A percentile compares a stretch with the other conserved stretches of the same genome.
Conservation (phyloP, 1,140 invertebrate genomes). For the Drosophila sturtevanti region DNA sequence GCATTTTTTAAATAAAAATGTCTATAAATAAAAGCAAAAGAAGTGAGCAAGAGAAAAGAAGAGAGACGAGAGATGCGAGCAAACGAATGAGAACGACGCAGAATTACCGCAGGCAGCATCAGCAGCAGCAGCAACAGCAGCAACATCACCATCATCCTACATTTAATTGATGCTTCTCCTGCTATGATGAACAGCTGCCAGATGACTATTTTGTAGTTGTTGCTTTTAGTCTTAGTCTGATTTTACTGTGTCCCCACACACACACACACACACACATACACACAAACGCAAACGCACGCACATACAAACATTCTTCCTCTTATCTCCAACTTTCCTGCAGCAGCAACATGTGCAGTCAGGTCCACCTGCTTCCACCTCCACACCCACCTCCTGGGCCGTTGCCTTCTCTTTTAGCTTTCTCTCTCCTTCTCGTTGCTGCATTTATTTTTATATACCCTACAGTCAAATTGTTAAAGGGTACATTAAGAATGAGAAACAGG, state of each 20-base stretch:
- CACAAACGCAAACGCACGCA: no score
- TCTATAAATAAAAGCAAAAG: slow-evolving; percentile 40
- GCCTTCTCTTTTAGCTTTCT: background rate
- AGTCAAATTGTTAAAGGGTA: background rate
- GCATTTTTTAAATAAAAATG: slow-evolving; percentile 70
- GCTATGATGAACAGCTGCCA: slow-evolving; percentile 22
- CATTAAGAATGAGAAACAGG: no score
- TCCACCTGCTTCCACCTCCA: slow-evolving; percentile 36
- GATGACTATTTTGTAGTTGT: background rate
- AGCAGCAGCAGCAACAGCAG: background rate
- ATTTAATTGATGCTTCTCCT: background rate
- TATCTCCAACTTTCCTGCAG: background rate
- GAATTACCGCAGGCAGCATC: slow-evolving; percentile 10
- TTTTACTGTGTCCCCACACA: slow-evolving; percentile 4
- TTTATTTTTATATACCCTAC: background rate
- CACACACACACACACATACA: no score
- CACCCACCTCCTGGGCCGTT: background rate
- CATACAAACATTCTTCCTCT: background rate
- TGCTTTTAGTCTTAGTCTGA: background rate
- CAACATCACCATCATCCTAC: background rate
- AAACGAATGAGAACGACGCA: background rate
- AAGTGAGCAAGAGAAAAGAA: background rate
- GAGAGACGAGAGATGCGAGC: slow-evolving; percentile 44
- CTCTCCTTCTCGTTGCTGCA: slow-evolving; percentile 1
- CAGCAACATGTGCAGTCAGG: slow-evolving; percentile 41